phyloP scores from a whole-genome alignment of 2,113 vertebrate genomes.

The Mola mola region DNA sequence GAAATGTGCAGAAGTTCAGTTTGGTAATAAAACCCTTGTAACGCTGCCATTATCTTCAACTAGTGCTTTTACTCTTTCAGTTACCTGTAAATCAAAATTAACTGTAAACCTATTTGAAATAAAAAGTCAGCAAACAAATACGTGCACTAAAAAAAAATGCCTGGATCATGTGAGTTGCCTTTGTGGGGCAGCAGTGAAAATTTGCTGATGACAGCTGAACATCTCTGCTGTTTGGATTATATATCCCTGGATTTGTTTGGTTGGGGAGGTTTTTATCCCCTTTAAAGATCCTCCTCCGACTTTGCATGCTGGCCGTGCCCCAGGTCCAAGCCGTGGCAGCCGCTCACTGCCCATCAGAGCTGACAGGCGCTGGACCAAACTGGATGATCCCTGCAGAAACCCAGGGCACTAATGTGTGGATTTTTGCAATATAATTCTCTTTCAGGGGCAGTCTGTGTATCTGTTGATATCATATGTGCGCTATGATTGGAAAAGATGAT shows the following conservation, averaged over 20 bases:
- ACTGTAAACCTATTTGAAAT: too few species aligned
- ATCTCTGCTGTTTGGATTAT: constrained; percentile 64
- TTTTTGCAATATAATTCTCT: too few species aligned
- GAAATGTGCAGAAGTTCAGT: too few species aligned
- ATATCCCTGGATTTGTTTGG: constrained; percentile 69
- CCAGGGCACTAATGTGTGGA: not conserved
- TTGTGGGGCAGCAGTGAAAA: constrained; percentile 36
- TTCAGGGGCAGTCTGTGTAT: too few species aligned
- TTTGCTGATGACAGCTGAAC: constrained; percentile 61
- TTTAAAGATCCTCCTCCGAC: constrained; percentile 72
- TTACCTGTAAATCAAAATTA: too few species aligned
- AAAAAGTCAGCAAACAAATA: too few species aligned
- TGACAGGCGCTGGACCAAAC: constrained; percentile 46
- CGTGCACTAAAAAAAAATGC: too few species aligned
- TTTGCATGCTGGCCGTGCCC: constrained; percentile 52
- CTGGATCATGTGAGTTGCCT: constrained; percentile 12
- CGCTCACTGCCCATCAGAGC: constrained; percentile 57
- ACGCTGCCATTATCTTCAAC: too few species aligned
- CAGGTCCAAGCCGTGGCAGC: constrained; percentile 54
- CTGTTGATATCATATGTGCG: too few species aligned
- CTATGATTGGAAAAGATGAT: too few species aligned
- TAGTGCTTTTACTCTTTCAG: too few species aligned
- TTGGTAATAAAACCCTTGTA: too few species aligned
- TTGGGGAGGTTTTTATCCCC: constrained; percentile 62
- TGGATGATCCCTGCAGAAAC: constrained; percentile 30